Evolutionary conservation across 2,797 vertebrate species (phyloP).

Genomic region (Tolypeutes matacus): DNA sequence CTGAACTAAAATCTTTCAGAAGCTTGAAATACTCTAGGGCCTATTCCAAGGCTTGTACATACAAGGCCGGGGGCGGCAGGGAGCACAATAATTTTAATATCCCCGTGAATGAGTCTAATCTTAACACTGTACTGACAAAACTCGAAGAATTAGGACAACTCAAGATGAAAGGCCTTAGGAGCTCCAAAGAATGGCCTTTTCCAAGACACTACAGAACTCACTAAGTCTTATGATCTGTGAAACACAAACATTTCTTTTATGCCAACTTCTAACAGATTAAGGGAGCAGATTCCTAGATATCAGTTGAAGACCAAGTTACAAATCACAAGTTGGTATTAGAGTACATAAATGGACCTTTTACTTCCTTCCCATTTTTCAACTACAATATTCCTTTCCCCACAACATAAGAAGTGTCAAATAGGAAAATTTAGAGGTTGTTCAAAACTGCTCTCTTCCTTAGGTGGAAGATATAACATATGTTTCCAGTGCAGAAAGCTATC

Average conservation of each 20-base stretch:
- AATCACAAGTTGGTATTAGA: conserved; percentile 7
- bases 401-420: conserved; percentile 44
- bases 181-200: conserved; percentile 36
- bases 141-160: background rate
- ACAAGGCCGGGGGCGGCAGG: background rate
- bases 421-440: conserved; percentile 69
- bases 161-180: background rate
- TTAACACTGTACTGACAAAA: conserved; percentile 28
- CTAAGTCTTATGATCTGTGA: background rate
- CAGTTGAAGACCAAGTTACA: conserved; percentile 33
- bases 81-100: background rate
- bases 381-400: conserved; percentile 44
- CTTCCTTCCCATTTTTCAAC: conserved; percentile 50
- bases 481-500: conserved; percentile 37
- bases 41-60: conserved; percentile 6
- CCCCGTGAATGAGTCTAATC: background rate
- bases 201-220: conserved; percentile 40
- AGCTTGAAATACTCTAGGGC: conserved; percentile 31
- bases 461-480: background rate
- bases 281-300: conserved; percentile 22
- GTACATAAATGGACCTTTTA: conserved; percentile 16
- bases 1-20: conserved; percentile 53
- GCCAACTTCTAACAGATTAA: conserved; percentile 56
- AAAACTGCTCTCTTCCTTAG: conserved; percentile 62
- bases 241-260: conserved; percentile 54